phyloP scores from a whole-genome alignment of 2,113 vertebrate genomes.

The Oncorhynchus kisutch region DNA sequence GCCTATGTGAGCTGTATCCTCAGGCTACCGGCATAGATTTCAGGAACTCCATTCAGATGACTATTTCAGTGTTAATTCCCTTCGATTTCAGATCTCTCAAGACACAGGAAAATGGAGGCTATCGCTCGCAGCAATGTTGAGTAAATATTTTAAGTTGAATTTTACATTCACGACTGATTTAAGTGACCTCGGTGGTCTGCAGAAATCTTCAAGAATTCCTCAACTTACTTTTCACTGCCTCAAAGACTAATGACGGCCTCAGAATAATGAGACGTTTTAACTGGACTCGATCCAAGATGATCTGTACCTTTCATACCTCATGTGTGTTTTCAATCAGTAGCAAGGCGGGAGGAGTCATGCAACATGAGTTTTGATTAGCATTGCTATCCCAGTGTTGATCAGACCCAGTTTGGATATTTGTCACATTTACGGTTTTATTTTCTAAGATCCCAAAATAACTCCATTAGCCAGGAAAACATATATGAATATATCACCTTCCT shows the following conservation, averaged over 20 bases:
- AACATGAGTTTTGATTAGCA: background rate
- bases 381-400: background rate
- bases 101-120: background rate
- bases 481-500: background rate
- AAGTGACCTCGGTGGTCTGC: background rate
- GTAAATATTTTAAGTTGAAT: background rate
- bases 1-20: background rate
- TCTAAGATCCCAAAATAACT: background rate
- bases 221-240: background rate
- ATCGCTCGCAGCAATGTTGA: background rate
- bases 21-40: background rate
- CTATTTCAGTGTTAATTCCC: background rate
- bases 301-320: background rate
- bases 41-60: background rate
- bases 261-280: background rate
- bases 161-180: background rate
- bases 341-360: background rate
- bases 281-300: background rate
- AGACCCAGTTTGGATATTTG: background rate
- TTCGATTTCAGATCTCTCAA: background rate
- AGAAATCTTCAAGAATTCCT: background rate
- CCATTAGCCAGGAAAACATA: background rate
- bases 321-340: background rate
- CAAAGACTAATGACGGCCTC: background rate
- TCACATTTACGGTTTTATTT: background rate